Base-by-base conservation (phyloP, 2,888 invertebrate species). In the Rosalia funebris region DNA sequence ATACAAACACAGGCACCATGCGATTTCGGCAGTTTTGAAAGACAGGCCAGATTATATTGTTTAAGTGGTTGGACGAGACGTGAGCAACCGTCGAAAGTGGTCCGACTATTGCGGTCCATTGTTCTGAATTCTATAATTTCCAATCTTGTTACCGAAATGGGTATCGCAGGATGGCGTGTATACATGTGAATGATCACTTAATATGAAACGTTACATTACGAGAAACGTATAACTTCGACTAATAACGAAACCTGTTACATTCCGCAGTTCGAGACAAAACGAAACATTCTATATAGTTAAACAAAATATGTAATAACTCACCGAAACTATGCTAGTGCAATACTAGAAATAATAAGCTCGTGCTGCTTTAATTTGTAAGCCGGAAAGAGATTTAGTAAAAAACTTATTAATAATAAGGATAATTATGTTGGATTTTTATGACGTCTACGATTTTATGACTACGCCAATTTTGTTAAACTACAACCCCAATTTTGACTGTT, bases 1-100 rank as follows among this genome's bases (percentile, higher is more conserved):
- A 66, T 65, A 71, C 70, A 71, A 71, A 69, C 65, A 68, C 60
- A 70, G 71, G 64, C 64, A 68, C 61, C 62, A 62, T 57, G 60
- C 57, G 68, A 64, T 67, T 68, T 70, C 70, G 66, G 68, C 68
- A 65, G 63, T 64, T 62, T 58, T 65, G 65, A 71, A 63, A 60
- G 69, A 66, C 71, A 62, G 69, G 70, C 70, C 64, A 65, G 71
- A 69, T 71, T 71, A 70, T 70, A 71, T 70, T 71, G 71, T 71
- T 71, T 66, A 66, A 65, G 61, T 48, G 68, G 66, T 63, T 50
- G 55, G 58, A 66, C 61, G 57, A 62, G 68, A 71, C 68, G 66
- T 68, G 69, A 66, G 66, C 63, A 69, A 67, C 68, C 66, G 66
- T 63, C 62, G 56, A 54, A 63, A 61, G 62, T 63, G 60, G 60